Conservation (phyloP, 2,797 vertebrate genomes). For the Melopsittacus undulatus region DNA sequence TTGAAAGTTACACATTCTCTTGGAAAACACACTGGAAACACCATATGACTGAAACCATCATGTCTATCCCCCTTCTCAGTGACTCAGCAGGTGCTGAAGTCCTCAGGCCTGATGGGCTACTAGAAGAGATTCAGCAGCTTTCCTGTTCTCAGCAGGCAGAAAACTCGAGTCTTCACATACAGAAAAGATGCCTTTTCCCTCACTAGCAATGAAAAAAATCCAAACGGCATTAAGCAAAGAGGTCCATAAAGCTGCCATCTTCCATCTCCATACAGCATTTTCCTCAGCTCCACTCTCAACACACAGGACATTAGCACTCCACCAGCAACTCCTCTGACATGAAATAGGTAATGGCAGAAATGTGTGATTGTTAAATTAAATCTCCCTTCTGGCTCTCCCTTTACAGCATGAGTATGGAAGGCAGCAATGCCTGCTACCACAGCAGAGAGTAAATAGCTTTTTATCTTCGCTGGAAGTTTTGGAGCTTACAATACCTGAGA, state of each 20-base stretch:
- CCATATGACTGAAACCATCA: background rate
- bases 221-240: background rate
- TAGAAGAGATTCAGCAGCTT: background rate
- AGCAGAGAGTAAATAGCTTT: background rate
- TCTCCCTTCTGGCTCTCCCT: background rate
- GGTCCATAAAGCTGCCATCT: background rate
- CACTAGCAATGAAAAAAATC: background rate
- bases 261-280: background rate
- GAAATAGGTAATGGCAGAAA: background rate
- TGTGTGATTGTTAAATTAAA: background rate
- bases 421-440: background rate
- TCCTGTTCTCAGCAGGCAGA: background rate
- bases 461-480: background rate
- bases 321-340: background rate
- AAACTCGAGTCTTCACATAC: background rate
- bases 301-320: background rate
- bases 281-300: background rate
- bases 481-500: background rate
- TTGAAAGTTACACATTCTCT: conserved; percentile 34
- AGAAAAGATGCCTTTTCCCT: background rate
- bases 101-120: background rate
- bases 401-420: background rate
- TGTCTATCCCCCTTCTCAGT: background rate
- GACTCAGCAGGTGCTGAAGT: background rate
- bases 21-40: conserved; percentile 4